A percentile compares a stretch with the other conserved stretches of the same genome.
Evolutionary conservation across 1,140 invertebrate genomes (phyloP).

Genomic region (Ericerus pela): DNA sequence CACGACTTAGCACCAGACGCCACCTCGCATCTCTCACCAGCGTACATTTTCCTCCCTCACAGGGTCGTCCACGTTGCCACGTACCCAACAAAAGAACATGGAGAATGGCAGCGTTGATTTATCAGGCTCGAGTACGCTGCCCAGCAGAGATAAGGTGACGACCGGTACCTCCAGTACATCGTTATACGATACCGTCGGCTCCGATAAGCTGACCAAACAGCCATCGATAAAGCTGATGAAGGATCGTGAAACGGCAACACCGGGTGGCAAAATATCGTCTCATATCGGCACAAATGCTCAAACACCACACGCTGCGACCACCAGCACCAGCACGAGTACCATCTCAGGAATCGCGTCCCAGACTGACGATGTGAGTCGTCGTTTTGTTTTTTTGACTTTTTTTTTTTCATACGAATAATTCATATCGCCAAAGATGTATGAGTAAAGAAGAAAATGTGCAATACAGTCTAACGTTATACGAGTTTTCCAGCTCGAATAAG

Average conservation of each 20-base stretch:
- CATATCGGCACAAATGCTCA: slow-evolving; percentile 7
- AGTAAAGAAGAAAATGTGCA: too few species aligned
- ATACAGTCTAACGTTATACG: too few species aligned
- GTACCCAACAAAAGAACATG: slow-evolving; percentile 41
- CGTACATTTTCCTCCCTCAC: too few species aligned
- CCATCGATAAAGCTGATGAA: slow-evolving; percentile 26
- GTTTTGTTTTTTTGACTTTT: too few species aligned
- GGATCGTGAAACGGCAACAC: slow-evolving; percentile 32
- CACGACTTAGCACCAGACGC: too few species aligned
- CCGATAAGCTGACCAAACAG: slow-evolving; percentile 17
- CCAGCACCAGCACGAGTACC: slow-evolving; percentile 16
- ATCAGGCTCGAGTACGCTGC: slow-evolving; percentile 1
- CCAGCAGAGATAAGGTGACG: slow-evolving; percentile 36
- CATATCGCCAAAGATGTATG: too few species aligned
- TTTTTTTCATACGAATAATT: too few species aligned
- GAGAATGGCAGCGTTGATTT: not conserved
- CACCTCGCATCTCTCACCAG: too few species aligned
- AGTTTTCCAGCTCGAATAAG: too few species aligned
- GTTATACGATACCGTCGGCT: slow-evolving; percentile 73
- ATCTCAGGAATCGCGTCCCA: slow-evolving; percentile 25
- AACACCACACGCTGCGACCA: slow-evolving; percentile 9
- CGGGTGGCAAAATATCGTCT: slow-evolving; percentile 24
- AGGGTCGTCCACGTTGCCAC: slow-evolving; percentile 70
- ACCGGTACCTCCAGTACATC: slow-evolving; percentile 71
- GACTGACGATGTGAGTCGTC: slow-evolving; percentile 26